Evolutionary conservation across 1,140 invertebrate species (phyloP), one percentile per base, ranked within the genome.

Genomic region (Helicoverpa armigera): DNA sequence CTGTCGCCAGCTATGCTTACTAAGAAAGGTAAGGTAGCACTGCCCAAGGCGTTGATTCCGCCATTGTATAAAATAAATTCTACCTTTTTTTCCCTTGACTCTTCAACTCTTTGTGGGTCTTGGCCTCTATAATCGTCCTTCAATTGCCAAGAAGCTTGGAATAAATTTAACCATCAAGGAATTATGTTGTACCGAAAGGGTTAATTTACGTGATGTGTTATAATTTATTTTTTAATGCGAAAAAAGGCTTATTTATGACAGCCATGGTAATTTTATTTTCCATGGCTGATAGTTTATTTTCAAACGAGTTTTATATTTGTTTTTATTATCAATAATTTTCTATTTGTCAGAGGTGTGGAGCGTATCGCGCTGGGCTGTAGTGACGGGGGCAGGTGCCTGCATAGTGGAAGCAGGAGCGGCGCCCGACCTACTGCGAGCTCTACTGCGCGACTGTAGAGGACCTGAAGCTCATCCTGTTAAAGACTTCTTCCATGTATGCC

Each of bases 361-460:
- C 58, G 87, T 88, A 69, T 90, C 90, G 0, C 92, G 92, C 5
- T 98, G 98, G 94, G 97, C 98, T 9, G 96, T 99, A 73, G 96
- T 99, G 35, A 99, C 98, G 43, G 97, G 98, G 65, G 97, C 98
- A 90, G 98, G 98, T 14, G 97, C 98, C 35, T 97, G 98, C 87
- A 96, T 99, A 79, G 95, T 98, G 65, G 96, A 96, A 75, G 97
- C 98, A 91, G 96, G 98, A 54, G 96, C 98, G 78, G 98, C 98
- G 56, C 97, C 98, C 0, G 98, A 99, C 90, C 96, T 99, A 79
- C 91, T 99, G 9, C 95, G 97, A 29, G 96, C 98, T 84, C 91
- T 99, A 54, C 94, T 99, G 9, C 92, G 97, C 2, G 97, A 98
- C 65, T 97, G 97, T 86, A 96, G 97, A 82, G 98, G 98, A 0